Evolutionary conservation across 2,113 vertebrate species (phyloP).

Genomic region (Felis catus): F.catus_Fca126_mat1.0 CM031420.1:123089501-123090000

Average conservation of each 20-base stretch:
- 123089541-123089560: neutral
- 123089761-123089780: neutral
- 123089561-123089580: neutral
- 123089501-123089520: neutral
- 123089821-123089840: neutral
- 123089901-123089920: neutral
- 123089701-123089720: constrained; percentile 47
- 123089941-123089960: neutral
- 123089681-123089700: constrained; percentile 65
- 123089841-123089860: neutral
- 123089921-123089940: neutral
- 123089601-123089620: constrained; percentile 51
- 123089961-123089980: neutral
- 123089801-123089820: neutral
- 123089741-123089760: constrained; percentile 38
- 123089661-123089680: constrained; percentile 33
- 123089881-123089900: neutral
- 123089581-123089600: constrained; percentile 36
- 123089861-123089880: neutral
- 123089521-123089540: constrained; percentile 52
- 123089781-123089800: neutral
- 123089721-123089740: neutral
- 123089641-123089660: constrained; percentile 38
- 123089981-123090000: neutral
- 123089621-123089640: neutral